Base-by-base conservation (phyloP, 2,113 vertebrate genomes). In the Phalacrocorax aristotelis region DNA sequence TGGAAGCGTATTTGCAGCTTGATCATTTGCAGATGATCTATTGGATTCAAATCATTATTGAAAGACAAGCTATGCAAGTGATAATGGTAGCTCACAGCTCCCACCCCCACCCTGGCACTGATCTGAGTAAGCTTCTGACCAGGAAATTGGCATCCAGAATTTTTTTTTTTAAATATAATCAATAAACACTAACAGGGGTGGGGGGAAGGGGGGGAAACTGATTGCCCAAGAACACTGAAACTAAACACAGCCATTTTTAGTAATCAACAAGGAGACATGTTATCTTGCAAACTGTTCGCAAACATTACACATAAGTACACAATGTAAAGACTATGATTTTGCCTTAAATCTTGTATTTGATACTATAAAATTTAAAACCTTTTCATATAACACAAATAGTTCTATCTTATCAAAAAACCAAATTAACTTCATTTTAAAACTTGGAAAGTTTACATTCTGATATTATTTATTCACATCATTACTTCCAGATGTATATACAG, bases 401-500 rank as follows among this genome's bases (percentile, higher is more conserved):
- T 80, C 42, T 82, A 42, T 48, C 87, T 96, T 92, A 94, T 93
- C 44, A 87, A 61, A 70, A 18, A 3, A 0, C 17, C 21, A 80
- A 65, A 79, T 68, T 61, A 87, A 79, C 54, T 65, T 82, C 42
- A 74, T 89, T 89, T 42, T 20, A 69, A 49, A 76, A 29, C 81
- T 91, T 74, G n/a, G 83, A 60, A 92, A 82, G 65, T 84, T 87
- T 95, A 89, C 61, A 38, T 87, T 69, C 57, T 87, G 81, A 7
- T 72, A 79, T 84, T 82, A 74, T 71, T 90, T 94, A 75, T 76
- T 76, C 81, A 61, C 61, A 77, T 91, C 83, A 89, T 87, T 51
- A 36, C 71, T 97, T 94, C 92, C 89, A 97, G 80, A 91, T 87
- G 57, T 52, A 89, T 25, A 76, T 42, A 71, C 8, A 42, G 61